Base-by-base conservation (phyloP, 2,797 vertebrate genomes). In the Mionectes olivaceus region DNA sequence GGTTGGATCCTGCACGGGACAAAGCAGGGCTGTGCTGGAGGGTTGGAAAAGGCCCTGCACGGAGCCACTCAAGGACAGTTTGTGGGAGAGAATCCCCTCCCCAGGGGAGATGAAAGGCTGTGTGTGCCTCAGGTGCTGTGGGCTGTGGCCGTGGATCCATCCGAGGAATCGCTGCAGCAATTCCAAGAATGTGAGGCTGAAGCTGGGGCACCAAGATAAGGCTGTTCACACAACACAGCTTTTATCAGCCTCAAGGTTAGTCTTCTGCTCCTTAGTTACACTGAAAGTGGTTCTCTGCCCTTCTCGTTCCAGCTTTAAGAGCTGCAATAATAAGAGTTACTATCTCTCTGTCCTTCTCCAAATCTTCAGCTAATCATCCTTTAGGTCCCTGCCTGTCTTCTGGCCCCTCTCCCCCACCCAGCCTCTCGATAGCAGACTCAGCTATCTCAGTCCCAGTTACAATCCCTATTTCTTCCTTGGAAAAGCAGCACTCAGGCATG, bases 231-330 rank as follows among this genome's bases (percentile, higher is more conserved):
- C 84, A 84, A 7, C 37, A 10, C 35, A 17, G 79, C 43, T 32
- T 55, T 96, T 96, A 97, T 94, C 92, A 64, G 56, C 49, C 53
- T 95, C 92, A 91, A 94, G 94, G 94, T 68, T 78, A 24, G 32
- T 5, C 63, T 44, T n/a, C 28, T 1, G 3, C 68, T 49, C 73
- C 2, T 47, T 21, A 32, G 11, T n/a, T 79, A 57, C 41, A 1
- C 57, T 14, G 41, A 10, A 4, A 37, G 25, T 9, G 16, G 28
- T 5, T 74, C 44, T 10, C 65, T 0, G 1, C 21, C 25, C 22
- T 41, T 52, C 11, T 52, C 27, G 35, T 44, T 61, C 52, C 73
- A 68, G 64, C 64, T 71, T 53, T 18, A 37, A 19, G 37, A 35
- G 33, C 1, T 52, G 28, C 50, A 52, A 52, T 30, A 11, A 30